These are phyloP conservation scores for Drosophila neutralis DNA, from an alignment of 2,888 invertebrate species.

Conservation along the genomic window DNA sequence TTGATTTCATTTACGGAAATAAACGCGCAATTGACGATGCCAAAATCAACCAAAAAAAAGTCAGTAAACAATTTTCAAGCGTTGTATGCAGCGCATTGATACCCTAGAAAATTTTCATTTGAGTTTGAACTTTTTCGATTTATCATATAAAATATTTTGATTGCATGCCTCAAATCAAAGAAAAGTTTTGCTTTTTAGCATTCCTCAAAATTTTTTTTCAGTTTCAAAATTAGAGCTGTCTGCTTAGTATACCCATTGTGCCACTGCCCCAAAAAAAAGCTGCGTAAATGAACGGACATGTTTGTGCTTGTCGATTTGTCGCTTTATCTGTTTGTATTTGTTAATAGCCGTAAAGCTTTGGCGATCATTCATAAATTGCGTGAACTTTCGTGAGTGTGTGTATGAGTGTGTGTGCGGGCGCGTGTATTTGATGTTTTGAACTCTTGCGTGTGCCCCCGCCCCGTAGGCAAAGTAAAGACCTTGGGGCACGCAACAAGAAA, in stretches of 20 bases:
- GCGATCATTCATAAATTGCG: conserved; percentile 77
- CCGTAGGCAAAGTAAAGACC: conserved; percentile 70
- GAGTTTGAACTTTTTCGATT: background rate
- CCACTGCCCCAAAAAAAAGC: conserved; percentile 9
- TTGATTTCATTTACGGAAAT: conserved; percentile 77
- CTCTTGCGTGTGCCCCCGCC: conserved; percentile 58
- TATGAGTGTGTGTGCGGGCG: conserved; percentile 24
- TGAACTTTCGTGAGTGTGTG: conserved; percentile 39
- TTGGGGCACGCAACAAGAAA: conserved; percentile 30
- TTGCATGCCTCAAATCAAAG: background rate
- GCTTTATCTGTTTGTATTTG: conserved; percentile 54
- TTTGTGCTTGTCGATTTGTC: background rate
- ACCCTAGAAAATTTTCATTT: conserved; percentile 8
- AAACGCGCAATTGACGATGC: conserved; percentile 58
- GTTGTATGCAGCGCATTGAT: background rate
- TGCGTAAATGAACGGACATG: conserved; percentile 40
- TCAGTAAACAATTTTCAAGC: background rate
- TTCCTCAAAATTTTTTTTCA: background rate
- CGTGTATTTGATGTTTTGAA: conserved; percentile 58
- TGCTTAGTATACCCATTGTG: conserved; percentile 5
- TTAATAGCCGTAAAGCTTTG: conserved; percentile 68
- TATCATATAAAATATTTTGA: background rate
- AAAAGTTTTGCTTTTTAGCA: background rate
- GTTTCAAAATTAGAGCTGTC: background rate
- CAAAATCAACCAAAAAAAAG: conserved; percentile 52